A percentile compares a stretch with the other conserved stretches of the same genome.
Conservation (phyloP, 1,140 invertebrate genomes). For the Nasonia vitripennis region DNA sequence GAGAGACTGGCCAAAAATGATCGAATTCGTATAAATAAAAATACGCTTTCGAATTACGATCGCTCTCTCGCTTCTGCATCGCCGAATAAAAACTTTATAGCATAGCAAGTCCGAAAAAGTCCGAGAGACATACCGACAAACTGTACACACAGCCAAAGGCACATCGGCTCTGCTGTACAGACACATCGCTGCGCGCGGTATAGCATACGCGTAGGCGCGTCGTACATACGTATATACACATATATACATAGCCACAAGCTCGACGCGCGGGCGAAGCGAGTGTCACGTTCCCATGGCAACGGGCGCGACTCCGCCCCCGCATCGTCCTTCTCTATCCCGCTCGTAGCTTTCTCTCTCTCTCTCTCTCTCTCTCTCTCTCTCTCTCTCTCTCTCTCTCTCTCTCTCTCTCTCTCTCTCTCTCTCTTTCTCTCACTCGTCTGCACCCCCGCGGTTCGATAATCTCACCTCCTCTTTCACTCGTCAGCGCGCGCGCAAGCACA, state of each 20-base stretch:
- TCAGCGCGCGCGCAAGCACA: background rate
- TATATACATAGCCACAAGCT: slow-evolving; percentile 48
- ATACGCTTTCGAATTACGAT: too few relatives aligned
- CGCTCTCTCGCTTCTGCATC: too few relatives aligned
- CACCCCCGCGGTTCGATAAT: slow-evolving; percentile 69
- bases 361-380: slow-evolving; percentile 33
- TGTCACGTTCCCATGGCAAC: slow-evolving; percentile 73
- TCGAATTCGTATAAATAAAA: too few relatives aligned
- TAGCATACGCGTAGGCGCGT: slow-evolving; percentile 32
- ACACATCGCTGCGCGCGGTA: background rate
- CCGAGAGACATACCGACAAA: too few relatives aligned
- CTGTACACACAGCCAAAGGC: too few relatives aligned
- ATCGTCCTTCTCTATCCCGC: background rate
- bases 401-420: too few relatives aligned
- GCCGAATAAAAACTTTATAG: too few relatives aligned
- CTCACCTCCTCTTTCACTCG: slow-evolving; percentile 63
- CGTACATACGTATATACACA: background rate
- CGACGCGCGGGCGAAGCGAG: slow-evolving; percentile 68
- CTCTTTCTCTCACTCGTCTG: slow-evolving; percentile 37
- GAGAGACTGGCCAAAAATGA: too few relatives aligned
- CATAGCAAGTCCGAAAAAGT: too few relatives aligned
- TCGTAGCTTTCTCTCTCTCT: slow-evolving; percentile 24
- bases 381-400: slow-evolving; percentile 27
- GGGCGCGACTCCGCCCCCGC: slow-evolving; percentile 68
- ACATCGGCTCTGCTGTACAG: too few relatives aligned